Percentiles rank a stretch among this genome's conserved stretches.
phyloP scores from a whole-genome alignment of 2,888 invertebrate genomes.

The Metacarcinus magister region DNA sequence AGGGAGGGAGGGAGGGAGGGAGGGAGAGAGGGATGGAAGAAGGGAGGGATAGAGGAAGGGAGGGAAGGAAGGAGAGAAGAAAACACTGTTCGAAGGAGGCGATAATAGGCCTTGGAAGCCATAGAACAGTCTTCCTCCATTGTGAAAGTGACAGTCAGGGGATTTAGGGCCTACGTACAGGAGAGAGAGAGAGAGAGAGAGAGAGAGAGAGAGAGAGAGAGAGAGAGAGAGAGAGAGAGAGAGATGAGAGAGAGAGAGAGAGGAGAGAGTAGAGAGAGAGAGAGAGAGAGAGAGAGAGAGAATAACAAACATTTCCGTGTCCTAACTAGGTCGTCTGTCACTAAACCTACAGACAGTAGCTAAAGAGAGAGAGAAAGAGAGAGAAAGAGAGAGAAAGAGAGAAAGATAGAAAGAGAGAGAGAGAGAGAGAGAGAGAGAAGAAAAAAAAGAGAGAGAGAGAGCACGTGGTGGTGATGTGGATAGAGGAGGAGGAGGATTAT shows the following conservation, averaged over 20 bases:
- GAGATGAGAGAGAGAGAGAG: not conserved
- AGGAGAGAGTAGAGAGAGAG: not conserved
- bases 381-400: not conserved
- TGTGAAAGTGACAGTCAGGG: not conserved
- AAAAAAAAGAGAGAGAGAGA: not conserved
- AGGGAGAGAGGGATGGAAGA: not conserved
- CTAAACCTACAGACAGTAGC: not conserved
- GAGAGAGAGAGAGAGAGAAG: constrained; percentile 26
- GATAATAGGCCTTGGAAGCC: constrained; percentile 26
- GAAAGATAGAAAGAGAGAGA: constrained; percentile 10
- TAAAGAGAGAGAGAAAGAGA: not conserved
- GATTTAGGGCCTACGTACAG: not conserved
- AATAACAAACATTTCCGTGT: not conserved
- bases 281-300: constrained; percentile 28
- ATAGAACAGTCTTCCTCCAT: not conserved
- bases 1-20: not conserved
- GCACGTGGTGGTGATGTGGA: not conserved
- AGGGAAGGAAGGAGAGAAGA: not conserved
- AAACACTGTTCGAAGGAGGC: not conserved
- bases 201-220: constrained; percentile 45
- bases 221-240: constrained; percentile 28
- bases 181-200: constrained; percentile 5
- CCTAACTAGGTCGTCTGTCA: not conserved
- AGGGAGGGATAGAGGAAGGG: not conserved
- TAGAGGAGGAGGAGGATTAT: not conserved